Evolutionary conservation across 2,113 vertebrate genomes (phyloP).

Genomic region (Psophia crepitans): DNA sequence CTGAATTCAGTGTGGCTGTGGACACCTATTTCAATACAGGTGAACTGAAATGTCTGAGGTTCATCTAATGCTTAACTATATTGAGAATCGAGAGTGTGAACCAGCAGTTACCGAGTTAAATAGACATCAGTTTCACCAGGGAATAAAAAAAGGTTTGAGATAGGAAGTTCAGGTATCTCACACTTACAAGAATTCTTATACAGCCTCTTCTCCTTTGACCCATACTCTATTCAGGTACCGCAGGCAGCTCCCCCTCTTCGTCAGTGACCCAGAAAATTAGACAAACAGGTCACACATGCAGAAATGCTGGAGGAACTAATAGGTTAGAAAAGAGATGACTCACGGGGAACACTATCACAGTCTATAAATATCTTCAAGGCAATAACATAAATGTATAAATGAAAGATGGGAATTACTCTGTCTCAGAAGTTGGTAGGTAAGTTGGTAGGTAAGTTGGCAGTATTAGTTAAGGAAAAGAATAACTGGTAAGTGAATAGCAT

Average conservation of each 20-base stretch:
- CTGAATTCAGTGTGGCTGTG: neutral
- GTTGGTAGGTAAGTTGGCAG: neutral
- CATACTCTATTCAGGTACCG: neutral
- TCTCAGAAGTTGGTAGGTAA: neutral
- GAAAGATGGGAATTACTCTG: constrained; percentile 4
- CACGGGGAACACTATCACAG: neutral
- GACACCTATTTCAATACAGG: neutral
- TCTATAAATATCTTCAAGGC: constrained; percentile 47
- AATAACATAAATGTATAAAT: constrained; percentile 1
- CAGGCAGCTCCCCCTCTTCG: neutral
- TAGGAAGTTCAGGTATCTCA: neutral
- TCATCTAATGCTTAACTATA: neutral
- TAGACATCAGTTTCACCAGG: neutral
- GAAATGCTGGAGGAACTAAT: neutral
- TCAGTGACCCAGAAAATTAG: neutral
- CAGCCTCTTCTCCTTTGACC: neutral
- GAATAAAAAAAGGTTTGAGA: neutral
- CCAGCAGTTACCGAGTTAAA: neutral
- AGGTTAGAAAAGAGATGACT: constrained; percentile 3
- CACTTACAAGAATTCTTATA: neutral
- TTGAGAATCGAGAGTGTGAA: neutral
- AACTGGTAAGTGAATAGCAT: neutral
- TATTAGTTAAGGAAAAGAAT: neutral
- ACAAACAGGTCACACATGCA: neutral
- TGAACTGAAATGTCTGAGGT: neutral